phyloP scores from a whole-genome alignment of 2,113 vertebrate genomes.

The Cromileptes altivelis region DNA sequence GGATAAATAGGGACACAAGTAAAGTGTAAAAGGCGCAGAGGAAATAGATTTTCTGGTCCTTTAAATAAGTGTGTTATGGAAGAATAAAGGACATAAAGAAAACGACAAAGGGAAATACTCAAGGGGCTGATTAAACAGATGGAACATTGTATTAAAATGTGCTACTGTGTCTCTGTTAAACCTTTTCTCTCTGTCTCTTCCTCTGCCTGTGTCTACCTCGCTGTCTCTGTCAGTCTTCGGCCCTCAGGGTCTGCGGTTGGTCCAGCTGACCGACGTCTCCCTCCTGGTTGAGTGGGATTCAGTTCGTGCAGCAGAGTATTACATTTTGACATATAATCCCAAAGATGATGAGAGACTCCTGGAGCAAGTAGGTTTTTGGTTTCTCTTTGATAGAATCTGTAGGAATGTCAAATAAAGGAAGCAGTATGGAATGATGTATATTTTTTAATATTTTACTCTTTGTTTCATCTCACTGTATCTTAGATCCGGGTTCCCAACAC shows the following conservation, averaged over 20 bases:
- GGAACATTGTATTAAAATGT: conserved; percentile 1
- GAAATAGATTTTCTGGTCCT: neutral
- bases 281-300: conserved; percentile 89
- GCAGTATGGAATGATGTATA: neutral
- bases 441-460: neutral
- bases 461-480: neutral
- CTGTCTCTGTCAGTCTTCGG: conserved; percentile 78
- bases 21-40: too few species aligned
- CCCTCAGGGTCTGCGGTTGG: conserved; percentile 86
- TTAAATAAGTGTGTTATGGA: neutral
- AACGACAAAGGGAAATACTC: neutral
- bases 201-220: neutral
- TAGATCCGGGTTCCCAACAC: conserved; percentile 82
- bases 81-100: too few species aligned
- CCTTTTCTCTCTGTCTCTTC: neutral
- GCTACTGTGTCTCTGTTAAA: neutral
- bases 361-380: conserved; percentile 70
- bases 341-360: conserved; percentile 71
- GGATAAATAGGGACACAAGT: neutral
- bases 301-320: conserved; percentile 85
- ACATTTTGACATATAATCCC: conserved; percentile 87
- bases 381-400: neutral
- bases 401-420: neutral
- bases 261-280: conserved; percentile 85
- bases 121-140: neutral